These are phyloP conservation scores for Astyanax mexicanus DNA, from an alignment of 2,797 vertebrate genomes.

Conservation along the genomic window DNA sequence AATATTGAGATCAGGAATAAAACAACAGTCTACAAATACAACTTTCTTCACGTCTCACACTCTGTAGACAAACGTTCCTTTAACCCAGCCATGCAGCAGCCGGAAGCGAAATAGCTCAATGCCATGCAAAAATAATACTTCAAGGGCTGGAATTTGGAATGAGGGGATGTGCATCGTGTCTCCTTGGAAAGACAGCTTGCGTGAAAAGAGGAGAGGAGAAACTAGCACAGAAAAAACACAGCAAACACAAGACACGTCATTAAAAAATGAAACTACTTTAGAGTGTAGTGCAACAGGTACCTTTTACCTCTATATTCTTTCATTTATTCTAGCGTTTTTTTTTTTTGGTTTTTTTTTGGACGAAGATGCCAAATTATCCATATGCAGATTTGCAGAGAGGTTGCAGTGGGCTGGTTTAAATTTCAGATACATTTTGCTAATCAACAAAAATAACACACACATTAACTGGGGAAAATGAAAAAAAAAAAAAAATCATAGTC, in stretches of 20 bases:
- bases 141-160: conserved; percentile 36
- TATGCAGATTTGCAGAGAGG: background rate
- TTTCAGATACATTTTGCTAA: background rate
- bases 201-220: conserved; percentile 36
- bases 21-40: conserved; percentile 33
- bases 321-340: background rate
- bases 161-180: conserved; percentile 21
- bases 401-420: background rate
- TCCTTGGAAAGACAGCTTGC: background rate
- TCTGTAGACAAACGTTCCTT: conserved; percentile 42
- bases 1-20: conserved; percentile 46
- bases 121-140: conserved; percentile 50
- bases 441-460: background rate
- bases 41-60: conserved; percentile 44
- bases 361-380: background rate
- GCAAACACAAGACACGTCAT: conserved; percentile 21
- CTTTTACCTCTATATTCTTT: conserved; percentile 41
- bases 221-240: conserved; percentile 25
- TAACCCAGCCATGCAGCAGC: conserved; percentile 44
- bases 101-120: conserved; percentile 34
- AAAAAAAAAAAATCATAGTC: too few relatives aligned
- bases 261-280: conserved; percentile 7
- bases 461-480: too few relatives aligned
- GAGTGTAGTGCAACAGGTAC: conserved; percentile 52
- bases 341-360: background rate